Percentiles rank a stretch among this genome's conserved stretches.
phyloP scores from a whole-genome alignment of 2,888 invertebrate species.

The Ophonus ardosiacus region DNA sequence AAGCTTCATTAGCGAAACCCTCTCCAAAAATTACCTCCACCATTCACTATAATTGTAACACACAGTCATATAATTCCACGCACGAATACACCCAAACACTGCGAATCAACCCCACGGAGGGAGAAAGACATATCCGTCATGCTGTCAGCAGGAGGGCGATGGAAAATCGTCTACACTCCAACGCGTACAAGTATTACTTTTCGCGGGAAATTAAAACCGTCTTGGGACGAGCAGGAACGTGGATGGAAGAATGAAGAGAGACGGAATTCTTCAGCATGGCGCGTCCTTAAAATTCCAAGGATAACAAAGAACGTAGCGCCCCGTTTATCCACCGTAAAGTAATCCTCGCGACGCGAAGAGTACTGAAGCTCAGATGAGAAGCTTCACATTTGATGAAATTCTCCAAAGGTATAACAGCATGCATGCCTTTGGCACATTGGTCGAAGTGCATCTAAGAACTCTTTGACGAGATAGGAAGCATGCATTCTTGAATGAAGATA shows the following conservation, averaged over 20 bases:
- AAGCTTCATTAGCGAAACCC: constrained; percentile 18
- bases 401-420: not conserved
- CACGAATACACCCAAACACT: not conserved
- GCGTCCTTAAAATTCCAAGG: constrained; percentile 57
- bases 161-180: constrained; percentile 3
- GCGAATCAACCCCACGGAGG: not conserved
- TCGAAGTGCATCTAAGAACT: not conserved
- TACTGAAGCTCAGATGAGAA: not conserved
- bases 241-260: not conserved
- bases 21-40: not conserved
- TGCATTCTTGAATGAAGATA: too few species aligned
- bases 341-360: constrained; percentile 18
- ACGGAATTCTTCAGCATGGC: constrained; percentile 45
- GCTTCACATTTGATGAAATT: not conserved
- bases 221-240: constrained; percentile 32
- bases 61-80: constrained; percentile 11
- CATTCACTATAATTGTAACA: constrained; percentile 2
- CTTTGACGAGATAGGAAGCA: not conserved
- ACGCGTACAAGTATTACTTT: constrained; percentile 50
- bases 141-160: not conserved
- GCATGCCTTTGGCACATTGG: too few species aligned
- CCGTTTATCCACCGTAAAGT: constrained; percentile 52
- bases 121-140: not conserved
- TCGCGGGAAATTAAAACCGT: constrained; percentile 55
- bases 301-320: constrained; percentile 53